A percentile compares a stretch with the other conserved stretches of the same genome.
phyloP scores from a whole-genome alignment of 1,140 invertebrate species.

The Eubasilissa regina region DNA sequence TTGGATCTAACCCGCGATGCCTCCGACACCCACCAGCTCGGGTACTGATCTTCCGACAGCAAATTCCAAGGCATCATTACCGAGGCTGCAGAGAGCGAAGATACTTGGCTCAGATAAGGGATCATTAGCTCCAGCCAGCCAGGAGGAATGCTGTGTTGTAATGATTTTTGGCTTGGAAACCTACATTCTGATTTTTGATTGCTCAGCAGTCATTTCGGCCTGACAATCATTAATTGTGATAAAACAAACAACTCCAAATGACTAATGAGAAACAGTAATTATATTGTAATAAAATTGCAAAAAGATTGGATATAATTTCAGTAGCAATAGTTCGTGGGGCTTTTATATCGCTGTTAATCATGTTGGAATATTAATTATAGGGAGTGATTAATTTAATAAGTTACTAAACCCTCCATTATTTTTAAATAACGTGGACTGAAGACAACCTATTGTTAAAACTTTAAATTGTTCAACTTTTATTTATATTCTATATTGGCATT shows the following conservation, averaged over 20 bases:
- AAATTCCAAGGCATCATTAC: slow-evolving; percentile 55
- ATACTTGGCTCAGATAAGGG: slow-evolving; percentile 49
- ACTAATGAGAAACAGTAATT: slow-evolving; percentile 21
- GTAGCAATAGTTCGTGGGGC: too few relatives aligned
- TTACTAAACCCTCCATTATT: too few relatives aligned
- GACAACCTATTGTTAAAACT: too few relatives aligned
- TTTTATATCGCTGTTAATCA: too few relatives aligned
- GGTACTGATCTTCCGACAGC: slow-evolving; percentile 16
- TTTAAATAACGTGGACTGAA: too few relatives aligned
- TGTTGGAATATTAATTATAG: too few relatives aligned
- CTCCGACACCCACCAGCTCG: slow-evolving; percentile 29
- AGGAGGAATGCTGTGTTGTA: slow-evolving; percentile 52
- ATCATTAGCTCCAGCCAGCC: slow-evolving; percentile 50
- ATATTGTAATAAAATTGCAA: slow-evolving; percentile 4
- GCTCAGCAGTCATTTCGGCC: slow-evolving; percentile 6
- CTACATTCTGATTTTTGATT: slow-evolving; percentile 48
- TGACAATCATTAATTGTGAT: slow-evolving; percentile 33
- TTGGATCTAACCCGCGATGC: background rate
- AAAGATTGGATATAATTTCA: too few relatives aligned
- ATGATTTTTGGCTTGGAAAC: slow-evolving; percentile 49
- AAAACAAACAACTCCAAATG: slow-evolving; percentile 36
- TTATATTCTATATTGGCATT: too few relatives aligned
- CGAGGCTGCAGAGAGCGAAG: slow-evolving; percentile 34
- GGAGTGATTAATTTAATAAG: too few relatives aligned
- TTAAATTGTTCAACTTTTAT: too few relatives aligned